Conservation (phyloP, 2,797 vertebrate species). For the Anguilla obscura region DNA sequence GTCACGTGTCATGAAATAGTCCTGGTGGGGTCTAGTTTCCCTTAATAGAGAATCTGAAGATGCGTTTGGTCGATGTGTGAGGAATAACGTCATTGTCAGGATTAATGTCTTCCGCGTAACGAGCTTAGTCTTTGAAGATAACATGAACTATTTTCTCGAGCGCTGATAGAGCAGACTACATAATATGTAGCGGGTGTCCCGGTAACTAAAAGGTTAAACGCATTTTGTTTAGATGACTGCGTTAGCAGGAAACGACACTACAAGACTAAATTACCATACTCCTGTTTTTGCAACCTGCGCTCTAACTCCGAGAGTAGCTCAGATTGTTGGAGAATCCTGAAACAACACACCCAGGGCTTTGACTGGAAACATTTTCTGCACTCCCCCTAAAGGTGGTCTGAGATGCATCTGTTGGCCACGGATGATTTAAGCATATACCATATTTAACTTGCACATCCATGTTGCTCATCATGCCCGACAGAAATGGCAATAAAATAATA, state of each 20-base stretch:
- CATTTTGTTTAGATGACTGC: background rate
- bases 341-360: background rate
- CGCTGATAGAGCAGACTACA: background rate
- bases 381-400: background rate
- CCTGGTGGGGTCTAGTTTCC: background rate
- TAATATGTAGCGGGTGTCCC: background rate
- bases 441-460: background rate
- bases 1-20: constrained; percentile 19
- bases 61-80: background rate
- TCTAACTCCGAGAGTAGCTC: background rate
- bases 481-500: background rate
- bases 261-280: background rate
- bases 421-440: background rate
- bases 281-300: background rate
- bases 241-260: background rate
- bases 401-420: background rate
- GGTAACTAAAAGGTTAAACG: background rate
- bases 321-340: background rate
- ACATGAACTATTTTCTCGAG: constrained; percentile 12
- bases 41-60: constrained; percentile 2
- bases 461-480: background rate
- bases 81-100: background rate
- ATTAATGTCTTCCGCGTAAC: background rate
- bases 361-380: background rate
- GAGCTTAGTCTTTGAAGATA: constrained; percentile 19